Percentiles rank a stretch among this genome's conserved stretches.
These are phyloP conservation scores for Cynoglossus semilaevis DNA, from an alignment of 2,113 vertebrate species.

Conservation along the genomic window DNA sequence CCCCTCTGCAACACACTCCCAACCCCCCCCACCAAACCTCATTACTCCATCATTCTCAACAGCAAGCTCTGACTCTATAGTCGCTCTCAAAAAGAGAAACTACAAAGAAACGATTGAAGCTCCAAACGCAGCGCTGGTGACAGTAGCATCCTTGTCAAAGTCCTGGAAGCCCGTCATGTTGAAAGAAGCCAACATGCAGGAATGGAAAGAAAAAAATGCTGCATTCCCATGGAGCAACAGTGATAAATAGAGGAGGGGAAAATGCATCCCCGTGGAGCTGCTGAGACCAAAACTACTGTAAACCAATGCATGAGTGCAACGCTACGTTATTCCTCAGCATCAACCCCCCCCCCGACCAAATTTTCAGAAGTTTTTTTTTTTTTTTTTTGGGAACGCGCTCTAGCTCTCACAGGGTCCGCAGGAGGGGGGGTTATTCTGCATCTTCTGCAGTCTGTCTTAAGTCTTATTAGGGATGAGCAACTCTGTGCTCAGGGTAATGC, in stretches of 20 bases:
- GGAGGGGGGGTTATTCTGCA: constrained; percentile 45
- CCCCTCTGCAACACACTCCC: constrained; percentile 43
- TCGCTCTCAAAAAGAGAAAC: constrained; percentile 37
- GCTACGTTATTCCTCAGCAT: constrained; percentile 42
- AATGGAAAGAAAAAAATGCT: constrained; percentile 52
- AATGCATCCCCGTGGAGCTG: constrained; percentile 49
- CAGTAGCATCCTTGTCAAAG: constrained; percentile 61
- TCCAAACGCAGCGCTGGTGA: constrained; percentile 44
- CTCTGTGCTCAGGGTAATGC: constrained; percentile 53
- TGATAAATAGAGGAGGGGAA: constrained; percentile 58
- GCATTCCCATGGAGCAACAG: constrained; percentile 58
- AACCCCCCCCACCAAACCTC: constrained; percentile 26
- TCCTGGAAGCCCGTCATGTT: constrained; percentile 43
- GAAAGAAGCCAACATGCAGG: constrained; percentile 61
- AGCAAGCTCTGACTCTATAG: constrained; percentile 26
- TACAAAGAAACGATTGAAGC: constrained; percentile 55
- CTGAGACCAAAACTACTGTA: constrained; percentile 55
- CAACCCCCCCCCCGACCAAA: constrained; percentile 35
- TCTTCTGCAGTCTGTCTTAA: constrained; percentile 61
- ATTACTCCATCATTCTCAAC: constrained; percentile 42
- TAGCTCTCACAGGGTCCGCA: constrained; percentile 18
- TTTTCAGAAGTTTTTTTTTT: constrained; percentile 39
- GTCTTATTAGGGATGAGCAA: constrained; percentile 66
- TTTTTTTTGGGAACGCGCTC: constrained; percentile 40
- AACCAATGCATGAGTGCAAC: constrained; percentile 36